phyloP scores from a whole-genome alignment of 2,797 vertebrate genomes.

The Gobionotothen gibberifrons region DNA sequence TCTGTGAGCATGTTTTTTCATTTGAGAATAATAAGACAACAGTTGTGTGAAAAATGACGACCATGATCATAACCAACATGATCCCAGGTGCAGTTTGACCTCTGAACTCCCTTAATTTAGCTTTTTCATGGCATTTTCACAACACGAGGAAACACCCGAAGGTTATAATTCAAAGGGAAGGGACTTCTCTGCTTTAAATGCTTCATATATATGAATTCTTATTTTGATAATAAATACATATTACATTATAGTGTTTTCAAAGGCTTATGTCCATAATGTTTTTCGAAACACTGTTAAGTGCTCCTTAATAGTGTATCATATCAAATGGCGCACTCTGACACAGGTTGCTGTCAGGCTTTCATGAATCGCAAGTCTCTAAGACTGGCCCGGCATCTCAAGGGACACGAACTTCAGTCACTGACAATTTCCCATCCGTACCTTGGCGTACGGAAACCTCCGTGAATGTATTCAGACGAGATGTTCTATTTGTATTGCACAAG shows the following conservation, averaged over 20 bases:
- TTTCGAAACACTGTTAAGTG: constrained; percentile 83
- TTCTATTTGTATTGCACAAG: constrained; percentile 74
- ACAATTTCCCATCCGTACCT: constrained; percentile 61
- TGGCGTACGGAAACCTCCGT: constrained; percentile 72
- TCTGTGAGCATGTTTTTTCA: constrained; percentile 84
- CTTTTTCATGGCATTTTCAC: constrained; percentile 67
- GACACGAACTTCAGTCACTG: constrained; percentile 65
- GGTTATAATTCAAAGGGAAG: constrained; percentile 61
- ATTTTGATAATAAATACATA: constrained; percentile 76
- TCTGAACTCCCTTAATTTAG: constrained; percentile 57
- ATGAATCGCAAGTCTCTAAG: constrained; percentile 53
- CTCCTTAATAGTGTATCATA: constrained; percentile 83
- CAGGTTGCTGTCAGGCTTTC: constrained; percentile 64
- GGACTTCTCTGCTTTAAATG: constrained; percentile 78
- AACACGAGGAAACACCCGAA: constrained; percentile 47
- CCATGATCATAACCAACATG: constrained; percentile 52
- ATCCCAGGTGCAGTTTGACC: constrained; percentile 62
- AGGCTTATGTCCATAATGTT: constrained; percentile 73
- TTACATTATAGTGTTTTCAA: constrained; percentile 78
- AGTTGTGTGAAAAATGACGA: constrained; percentile 73
- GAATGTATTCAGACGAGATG: constrained; percentile 83
- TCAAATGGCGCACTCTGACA: constrained; percentile 67
- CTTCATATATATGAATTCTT: constrained; percentile 75
- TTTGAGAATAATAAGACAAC: constrained; percentile 72
- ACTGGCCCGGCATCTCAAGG: constrained; percentile 65